Percentiles rank a stretch among this genome's conserved stretches.
These are phyloP conservation scores for Crambe crambe DNA, from an alignment of 37 sponge, comb jelly and placozoan species.

Conservation along the genomic window DNA sequence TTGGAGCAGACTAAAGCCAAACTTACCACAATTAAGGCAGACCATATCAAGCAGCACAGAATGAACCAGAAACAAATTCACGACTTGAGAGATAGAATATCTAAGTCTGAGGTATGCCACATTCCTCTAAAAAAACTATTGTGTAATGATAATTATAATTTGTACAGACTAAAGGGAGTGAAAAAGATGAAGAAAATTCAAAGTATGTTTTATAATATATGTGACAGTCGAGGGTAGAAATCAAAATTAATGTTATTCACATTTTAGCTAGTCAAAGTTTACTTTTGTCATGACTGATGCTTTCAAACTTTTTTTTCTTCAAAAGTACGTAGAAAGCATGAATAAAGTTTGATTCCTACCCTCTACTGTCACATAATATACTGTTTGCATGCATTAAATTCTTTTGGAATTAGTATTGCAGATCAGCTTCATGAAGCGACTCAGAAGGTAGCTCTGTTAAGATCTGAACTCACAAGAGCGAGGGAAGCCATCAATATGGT, in stretches of 20 bases:
- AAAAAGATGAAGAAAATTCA: slow-evolving; percentile 7
- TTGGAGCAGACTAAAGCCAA: not conserved
- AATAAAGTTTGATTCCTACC: no score
- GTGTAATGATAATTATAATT: not conserved
- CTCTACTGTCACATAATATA: no score
- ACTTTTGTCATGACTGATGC: not conserved
- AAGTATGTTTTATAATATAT: not conserved
- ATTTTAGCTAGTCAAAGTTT: not conserved
- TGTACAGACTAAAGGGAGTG: not conserved
- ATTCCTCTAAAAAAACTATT: not conserved
- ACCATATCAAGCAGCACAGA: slow-evolving; percentile 32
- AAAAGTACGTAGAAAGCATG: no score
- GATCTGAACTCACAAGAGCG: not conserved
- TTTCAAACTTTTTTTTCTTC: not conserved
- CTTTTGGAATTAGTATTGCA: not conserved
- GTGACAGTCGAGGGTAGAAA: no score
- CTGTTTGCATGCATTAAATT: no score
- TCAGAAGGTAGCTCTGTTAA: not conserved
- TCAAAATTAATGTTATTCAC: not conserved
- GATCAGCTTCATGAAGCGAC: slow-evolving; percentile 13
- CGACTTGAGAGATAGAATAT: slow-evolving; percentile 19
- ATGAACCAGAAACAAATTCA: slow-evolving; percentile 27
- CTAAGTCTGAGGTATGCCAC: slow-evolving; percentile 17
- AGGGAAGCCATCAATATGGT: not conserved
- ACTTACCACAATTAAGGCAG: not conserved